Evolutionary conservation across 92 coral and sea anemone genomes (phyloP).

Genomic region (Muricea muricata): DNA sequence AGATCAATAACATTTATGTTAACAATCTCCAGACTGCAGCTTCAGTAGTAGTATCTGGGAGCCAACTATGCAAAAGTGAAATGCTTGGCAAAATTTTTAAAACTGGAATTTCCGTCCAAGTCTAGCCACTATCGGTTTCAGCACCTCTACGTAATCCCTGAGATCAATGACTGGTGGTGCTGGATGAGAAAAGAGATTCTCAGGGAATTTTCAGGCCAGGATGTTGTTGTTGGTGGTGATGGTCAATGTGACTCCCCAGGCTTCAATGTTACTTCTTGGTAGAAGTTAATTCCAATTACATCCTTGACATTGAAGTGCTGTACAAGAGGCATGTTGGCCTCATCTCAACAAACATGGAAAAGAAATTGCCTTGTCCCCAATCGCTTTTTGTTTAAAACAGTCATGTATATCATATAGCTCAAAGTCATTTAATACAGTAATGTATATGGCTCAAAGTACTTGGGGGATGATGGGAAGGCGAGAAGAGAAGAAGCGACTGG

Average conservation of each 20-base stretch:
- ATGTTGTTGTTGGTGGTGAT: conserved; percentile 43
- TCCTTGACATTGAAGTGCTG: conserved; percentile 33
- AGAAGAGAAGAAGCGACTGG: too few relatives aligned
- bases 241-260: conserved; percentile 67
- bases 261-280: conserved; percentile 50
- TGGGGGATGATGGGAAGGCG: too few relatives aligned
- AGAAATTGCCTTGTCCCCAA: too few relatives aligned
- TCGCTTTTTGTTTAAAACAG: too few relatives aligned
- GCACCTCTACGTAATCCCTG: conserved; percentile 44
- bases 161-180: conserved; percentile 49
- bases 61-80: conserved; percentile 19
- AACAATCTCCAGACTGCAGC: conserved; percentile 47
- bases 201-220: conserved; percentile 40
- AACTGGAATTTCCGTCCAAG: conserved; percentile 21
- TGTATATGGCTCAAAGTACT: too few relatives aligned
- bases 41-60: conserved; percentile 42
- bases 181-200: conserved; percentile 45
- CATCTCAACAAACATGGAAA: conserved; percentile 30
- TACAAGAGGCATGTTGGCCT: conserved; percentile 49
- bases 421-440: too few relatives aligned
- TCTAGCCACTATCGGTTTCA: conserved; percentile 39
- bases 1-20: conserved; percentile 31
- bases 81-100: conserved; percentile 33
- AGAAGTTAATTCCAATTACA: conserved; percentile 43
- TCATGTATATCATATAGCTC: too few relatives aligned